These are phyloP conservation scores for Helobdella robusta DNA, from an alignment of 2,888 invertebrate genomes.

Conservation along the genomic window DNA sequence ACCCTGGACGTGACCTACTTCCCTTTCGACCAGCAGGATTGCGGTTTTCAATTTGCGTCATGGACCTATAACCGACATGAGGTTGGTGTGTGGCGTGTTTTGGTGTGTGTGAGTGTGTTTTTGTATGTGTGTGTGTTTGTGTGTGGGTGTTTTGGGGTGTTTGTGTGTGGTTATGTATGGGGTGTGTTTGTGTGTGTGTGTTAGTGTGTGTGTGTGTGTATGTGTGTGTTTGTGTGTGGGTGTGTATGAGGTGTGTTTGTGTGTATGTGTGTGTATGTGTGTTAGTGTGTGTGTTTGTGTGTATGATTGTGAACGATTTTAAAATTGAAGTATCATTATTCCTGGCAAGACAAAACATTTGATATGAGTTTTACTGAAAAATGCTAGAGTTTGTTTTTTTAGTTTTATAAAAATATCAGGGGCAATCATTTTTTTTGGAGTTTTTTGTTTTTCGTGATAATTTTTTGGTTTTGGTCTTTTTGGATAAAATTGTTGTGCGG, in stretches of 20 bases:
- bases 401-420: no score
- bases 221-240: not conserved
- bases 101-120: not conserved
- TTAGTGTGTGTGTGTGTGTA: not conserved
- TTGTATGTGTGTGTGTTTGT: not conserved
- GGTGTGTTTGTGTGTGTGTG: not conserved
- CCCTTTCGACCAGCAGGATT: slow-evolving; percentile 86
- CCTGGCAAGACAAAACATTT: no score
- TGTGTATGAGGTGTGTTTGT: not conserved
- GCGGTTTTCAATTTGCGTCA: slow-evolving; percentile 79
- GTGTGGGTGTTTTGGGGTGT: not conserved
- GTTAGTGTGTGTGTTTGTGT: not conserved
- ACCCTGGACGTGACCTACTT: slow-evolving; percentile 83
- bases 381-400: no score
- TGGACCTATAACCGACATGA: slow-evolving; percentile 57
- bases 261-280: not conserved
- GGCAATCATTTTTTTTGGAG: no score
- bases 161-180: no score
- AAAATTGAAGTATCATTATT: no score
- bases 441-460: no score
- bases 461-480: no score
- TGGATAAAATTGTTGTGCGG: no score
- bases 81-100: slow-evolving; percentile 27
- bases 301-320: not conserved
- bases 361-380: no score